Conservation (phyloP, 2,113 vertebrate species). For the Elachura formosa region DNA sequence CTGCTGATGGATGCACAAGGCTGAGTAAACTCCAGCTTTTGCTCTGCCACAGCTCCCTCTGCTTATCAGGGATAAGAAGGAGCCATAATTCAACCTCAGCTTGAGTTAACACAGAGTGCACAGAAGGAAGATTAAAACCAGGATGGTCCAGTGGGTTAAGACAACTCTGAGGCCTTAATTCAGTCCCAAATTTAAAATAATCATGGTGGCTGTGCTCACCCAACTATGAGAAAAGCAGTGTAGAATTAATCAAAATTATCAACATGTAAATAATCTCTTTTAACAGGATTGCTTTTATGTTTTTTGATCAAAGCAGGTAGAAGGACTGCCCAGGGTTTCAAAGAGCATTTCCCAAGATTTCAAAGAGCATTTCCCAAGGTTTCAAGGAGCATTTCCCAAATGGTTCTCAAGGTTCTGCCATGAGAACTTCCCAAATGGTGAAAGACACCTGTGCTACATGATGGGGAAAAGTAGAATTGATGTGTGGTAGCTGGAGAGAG, state of each 20-base stretch:
- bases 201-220: neutral
- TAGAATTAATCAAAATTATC: neutral
- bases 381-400: neutral
- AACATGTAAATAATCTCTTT: neutral
- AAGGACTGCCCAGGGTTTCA: neutral
- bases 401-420: neutral
- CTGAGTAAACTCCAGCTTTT: neutral
- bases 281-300: neutral
- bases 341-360: neutral
- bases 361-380: neutral
- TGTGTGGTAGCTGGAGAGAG: neutral
- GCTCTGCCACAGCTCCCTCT: neutral
- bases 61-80: neutral
- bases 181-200: neutral
- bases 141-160: neutral
- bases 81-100: neutral
- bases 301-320: neutral
- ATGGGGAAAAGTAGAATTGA: neutral
- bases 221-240: neutral
- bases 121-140: neutral
- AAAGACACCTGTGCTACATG: fast-evolving
- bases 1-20: conserved; percentile 40
- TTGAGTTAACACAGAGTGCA: neutral
- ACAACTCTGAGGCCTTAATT: neutral
- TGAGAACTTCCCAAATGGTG: neutral